Evolutionary conservation across 2,113 vertebrate genomes (phyloP).

Genomic region (Vireo altiloquus): DNA sequence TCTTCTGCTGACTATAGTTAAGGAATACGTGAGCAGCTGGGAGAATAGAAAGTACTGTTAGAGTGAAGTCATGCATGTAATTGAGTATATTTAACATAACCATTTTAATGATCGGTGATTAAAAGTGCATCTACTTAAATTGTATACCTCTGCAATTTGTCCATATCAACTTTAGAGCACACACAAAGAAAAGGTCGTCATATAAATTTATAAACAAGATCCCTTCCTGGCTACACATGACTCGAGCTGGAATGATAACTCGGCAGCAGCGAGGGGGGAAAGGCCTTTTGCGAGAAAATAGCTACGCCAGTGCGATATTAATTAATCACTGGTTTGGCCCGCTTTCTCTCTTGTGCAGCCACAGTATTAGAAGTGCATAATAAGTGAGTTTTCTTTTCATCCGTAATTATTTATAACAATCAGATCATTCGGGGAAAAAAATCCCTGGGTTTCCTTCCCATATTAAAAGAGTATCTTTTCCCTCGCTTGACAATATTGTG

Average conservation of each 20-base stretch:
- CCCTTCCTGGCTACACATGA: conserved; percentile 39
- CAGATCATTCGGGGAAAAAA: background rate
- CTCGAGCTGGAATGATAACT: conserved; percentile 48
- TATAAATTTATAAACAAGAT: conserved; percentile 76
- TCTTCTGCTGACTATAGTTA: conserved; percentile 75
- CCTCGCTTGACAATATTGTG: background rate
- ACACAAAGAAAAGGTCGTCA: conserved; percentile 71
- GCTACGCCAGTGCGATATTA: conserved; percentile 40
- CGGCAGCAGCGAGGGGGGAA: background rate
- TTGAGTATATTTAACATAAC: conserved; percentile 85
- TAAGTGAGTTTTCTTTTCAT: conserved; percentile 50
- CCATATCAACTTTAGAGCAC: conserved; percentile 73
- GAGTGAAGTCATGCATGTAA: conserved; percentile 80
- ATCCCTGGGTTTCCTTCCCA: background rate
- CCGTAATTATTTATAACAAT: conserved; percentile 59
- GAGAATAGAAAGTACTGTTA: conserved; percentile 78
- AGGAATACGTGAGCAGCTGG: conserved; percentile 79
- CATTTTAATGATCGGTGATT: conserved; percentile 83
- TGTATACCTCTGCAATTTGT: conserved; percentile 78
- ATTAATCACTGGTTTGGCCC: conserved; percentile 52
- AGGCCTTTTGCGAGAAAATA: conserved; percentile 18
- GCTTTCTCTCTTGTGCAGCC: conserved; percentile 7
- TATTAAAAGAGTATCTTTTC: background rate
- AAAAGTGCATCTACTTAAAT: conserved; percentile 81
- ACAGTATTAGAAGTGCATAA: conserved; percentile 46